Conservation (phyloP, 2,888 invertebrate species). For the Coelinius sp. region DNA sequence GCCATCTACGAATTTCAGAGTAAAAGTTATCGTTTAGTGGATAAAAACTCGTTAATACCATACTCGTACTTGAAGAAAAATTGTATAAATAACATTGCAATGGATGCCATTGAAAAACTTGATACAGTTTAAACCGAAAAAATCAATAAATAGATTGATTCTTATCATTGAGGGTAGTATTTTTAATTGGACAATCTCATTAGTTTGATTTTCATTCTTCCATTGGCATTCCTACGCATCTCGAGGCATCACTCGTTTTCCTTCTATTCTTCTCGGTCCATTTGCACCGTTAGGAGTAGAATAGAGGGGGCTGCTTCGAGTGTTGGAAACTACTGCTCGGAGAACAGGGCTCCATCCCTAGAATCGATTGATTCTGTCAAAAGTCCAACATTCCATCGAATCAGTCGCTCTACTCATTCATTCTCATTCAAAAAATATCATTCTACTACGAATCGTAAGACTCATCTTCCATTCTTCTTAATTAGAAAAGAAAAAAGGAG, state of each 20-base stretch:
- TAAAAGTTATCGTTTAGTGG: not conserved
- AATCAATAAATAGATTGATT: not conserved
- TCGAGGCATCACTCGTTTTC: not conserved
- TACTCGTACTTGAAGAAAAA: not conserved
- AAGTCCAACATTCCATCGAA: not conserved
- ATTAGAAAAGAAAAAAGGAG: conserved; percentile 9
- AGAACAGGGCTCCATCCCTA: not conserved
- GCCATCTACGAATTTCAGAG: not conserved
- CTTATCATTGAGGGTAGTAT: not conserved
- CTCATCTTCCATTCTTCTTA: not conserved
- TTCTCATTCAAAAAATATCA: not conserved
- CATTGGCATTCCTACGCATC: not conserved
- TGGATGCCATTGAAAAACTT: not conserved
- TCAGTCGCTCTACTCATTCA: not conserved
- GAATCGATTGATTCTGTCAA: not conserved
- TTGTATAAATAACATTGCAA: not conserved
- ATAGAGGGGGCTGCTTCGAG: not conserved
- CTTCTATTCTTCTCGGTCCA: not conserved
- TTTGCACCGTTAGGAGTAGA: not conserved
- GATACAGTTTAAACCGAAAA: not conserved
- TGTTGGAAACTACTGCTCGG: not conserved
- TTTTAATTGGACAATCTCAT: not conserved
- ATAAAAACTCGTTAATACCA: not conserved
- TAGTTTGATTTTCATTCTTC: not conserved
- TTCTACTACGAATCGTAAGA: not conserved